Percentiles rank a stretch among this genome's conserved stretches.
These are phyloP conservation scores for Drosophila mercatorum DNA, from an alignment of 2,888 invertebrate species.

Conservation along the genomic window DNA sequence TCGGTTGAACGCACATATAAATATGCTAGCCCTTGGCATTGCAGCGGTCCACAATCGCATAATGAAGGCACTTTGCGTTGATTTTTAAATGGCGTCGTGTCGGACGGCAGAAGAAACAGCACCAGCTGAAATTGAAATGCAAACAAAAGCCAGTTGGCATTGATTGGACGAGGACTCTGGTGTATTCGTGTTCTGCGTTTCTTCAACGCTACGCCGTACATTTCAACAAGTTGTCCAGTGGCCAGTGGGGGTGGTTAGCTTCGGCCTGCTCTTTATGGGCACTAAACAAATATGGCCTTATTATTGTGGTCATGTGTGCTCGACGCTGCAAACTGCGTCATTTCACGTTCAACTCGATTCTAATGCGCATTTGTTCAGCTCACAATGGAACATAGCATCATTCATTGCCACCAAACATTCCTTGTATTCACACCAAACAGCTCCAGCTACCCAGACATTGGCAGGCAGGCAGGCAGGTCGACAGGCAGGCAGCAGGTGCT, in stretches of 20 bases:
- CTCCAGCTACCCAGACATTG: slow-evolving; percentile 20
- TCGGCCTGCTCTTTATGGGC: slow-evolving; percentile 52
- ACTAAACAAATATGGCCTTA: slow-evolving; percentile 55
- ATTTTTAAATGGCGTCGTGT: slow-evolving; percentile 71
- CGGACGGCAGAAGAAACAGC: slow-evolving; percentile 19
- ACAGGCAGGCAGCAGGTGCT: slow-evolving; percentile 66
- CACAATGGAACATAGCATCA: slow-evolving; percentile 29
- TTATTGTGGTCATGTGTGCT: slow-evolving; percentile 54
- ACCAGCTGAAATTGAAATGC: slow-evolving; percentile 55
- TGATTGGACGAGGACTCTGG: slow-evolving; percentile 61
- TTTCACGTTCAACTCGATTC: slow-evolving; percentile 27
- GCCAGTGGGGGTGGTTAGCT: slow-evolving; percentile 15
- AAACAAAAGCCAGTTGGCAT: slow-evolving; percentile 68
- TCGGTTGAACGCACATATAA: slow-evolving; percentile 46
- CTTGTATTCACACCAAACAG: slow-evolving; percentile 4
- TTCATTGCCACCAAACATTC: slow-evolving; percentile 12
- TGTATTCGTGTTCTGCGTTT: not conserved
- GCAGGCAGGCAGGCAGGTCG: slow-evolving; percentile 25
- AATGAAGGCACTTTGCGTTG: slow-evolving; percentile 78
- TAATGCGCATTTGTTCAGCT: slow-evolving; percentile 38
- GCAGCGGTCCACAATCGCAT: slow-evolving; percentile 55
- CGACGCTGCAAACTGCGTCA: slow-evolving; percentile 48
- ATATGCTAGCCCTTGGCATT: slow-evolving; percentile 61
- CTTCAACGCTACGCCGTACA: slow-evolving; percentile 40
- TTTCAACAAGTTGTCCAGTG: slow-evolving; percentile 60